Evolutionary conservation across 92 coral and sea anemone species (phyloP).

Genomic region (Siderastrea radians): DNA sequence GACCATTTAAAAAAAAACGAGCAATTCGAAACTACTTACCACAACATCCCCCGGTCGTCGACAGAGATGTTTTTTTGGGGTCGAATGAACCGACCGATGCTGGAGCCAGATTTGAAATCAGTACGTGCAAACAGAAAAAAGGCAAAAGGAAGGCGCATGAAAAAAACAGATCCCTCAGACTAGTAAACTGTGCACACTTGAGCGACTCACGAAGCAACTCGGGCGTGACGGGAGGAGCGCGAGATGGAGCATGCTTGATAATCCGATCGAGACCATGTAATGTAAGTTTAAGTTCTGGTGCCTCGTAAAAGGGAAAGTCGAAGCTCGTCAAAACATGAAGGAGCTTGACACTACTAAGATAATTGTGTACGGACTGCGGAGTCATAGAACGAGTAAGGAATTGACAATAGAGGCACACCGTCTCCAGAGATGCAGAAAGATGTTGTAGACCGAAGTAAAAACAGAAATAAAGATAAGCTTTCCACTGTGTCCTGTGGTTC

Average conservation of each 20-base stretch:
- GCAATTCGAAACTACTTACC: neutral
- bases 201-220: constrained; percentile 11
- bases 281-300: too few relatives aligned
- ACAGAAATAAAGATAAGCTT: too few relatives aligned
- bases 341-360: too few relatives aligned
- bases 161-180: neutral
- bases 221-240: neutral
- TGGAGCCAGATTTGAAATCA: neutral
- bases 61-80: neutral
- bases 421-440: too few relatives aligned
- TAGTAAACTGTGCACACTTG: neutral
- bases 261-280: neutral
- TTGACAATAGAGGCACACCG: too few relatives aligned
- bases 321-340: too few relatives aligned
- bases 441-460: too few relatives aligned
- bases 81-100: neutral
- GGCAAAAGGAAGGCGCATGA: constrained; percentile 13
- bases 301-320: too few relatives aligned
- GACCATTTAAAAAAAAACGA: neutral
- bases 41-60: neutral
- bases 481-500: too few relatives aligned
- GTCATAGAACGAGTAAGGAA: too few relatives aligned
- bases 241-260: neutral
- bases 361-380: too few relatives aligned
- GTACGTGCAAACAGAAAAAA: constrained; percentile 27